Evolutionary conservation across 2,797 vertebrate species (phyloP).

Genomic region (Chloroceryle amazona): DNA sequence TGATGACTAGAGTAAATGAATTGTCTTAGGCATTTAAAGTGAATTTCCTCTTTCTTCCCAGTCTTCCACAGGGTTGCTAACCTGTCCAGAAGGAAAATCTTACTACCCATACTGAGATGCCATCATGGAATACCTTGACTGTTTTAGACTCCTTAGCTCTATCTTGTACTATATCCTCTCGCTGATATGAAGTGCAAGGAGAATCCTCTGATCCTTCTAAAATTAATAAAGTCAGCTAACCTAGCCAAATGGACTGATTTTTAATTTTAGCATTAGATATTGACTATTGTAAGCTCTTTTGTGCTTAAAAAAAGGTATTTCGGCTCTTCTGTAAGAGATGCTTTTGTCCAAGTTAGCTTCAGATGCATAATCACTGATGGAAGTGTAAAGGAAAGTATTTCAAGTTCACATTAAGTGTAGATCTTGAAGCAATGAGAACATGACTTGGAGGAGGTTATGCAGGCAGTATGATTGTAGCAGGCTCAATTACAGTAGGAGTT

Average conservation of each 20-base stretch:
- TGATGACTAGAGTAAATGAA: not conserved
- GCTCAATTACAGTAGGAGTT: conserved; percentile 53
- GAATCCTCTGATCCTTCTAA: not conserved
- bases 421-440: not conserved
- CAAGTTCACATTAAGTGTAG: not conserved
- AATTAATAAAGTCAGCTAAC: not conserved
- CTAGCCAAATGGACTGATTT: not conserved
- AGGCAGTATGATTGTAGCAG: not conserved
- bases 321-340: not conserved
- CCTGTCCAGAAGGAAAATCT: not conserved
- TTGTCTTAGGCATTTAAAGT: not conserved
- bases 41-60: not conserved
- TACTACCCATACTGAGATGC: not conserved
- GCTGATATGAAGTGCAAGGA: not conserved
- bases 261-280: not conserved
- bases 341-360: not conserved
- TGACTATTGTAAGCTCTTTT: not conserved
- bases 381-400: not conserved
- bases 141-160: not conserved
- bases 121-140: not conserved
- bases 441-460: conserved; percentile 10
- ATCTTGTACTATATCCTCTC: not conserved
- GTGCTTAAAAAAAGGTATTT: not conserved
- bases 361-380: not conserved
- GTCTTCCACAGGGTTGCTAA: not conserved